Evolutionary conservation across 1,140 invertebrate species (phyloP).

Genomic region (Bicyclus anynana): DNA sequence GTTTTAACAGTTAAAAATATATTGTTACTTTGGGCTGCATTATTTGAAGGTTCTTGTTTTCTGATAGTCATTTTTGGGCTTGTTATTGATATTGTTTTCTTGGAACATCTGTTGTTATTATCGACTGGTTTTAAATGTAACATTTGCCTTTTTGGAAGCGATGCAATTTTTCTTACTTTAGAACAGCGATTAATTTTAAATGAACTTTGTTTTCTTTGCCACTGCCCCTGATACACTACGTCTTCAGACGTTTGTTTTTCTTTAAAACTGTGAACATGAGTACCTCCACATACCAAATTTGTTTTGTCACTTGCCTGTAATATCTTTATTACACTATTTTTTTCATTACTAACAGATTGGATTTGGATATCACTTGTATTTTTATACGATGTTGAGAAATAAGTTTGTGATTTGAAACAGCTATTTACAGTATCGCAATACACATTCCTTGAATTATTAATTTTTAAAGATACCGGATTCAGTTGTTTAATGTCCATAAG

Average conservation of each 20-base stretch:
- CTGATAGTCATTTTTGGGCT: neutral
- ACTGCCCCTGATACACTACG: conserved; percentile 60
- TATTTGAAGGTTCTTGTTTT: neutral
- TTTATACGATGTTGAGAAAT: conserved; percentile 9
- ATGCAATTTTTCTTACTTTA: conserved; percentile 27
- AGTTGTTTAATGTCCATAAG: conserved; percentile 27
- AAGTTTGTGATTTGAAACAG: conserved; percentile 22
- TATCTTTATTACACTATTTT: conserved; percentile 17
- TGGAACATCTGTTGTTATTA: conserved; percentile 8
- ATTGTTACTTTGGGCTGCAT: neutral
- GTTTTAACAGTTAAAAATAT: neutral
- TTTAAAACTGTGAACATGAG: conserved; percentile 59
- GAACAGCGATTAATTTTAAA: conserved; percentile 26
- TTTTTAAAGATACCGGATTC: conserved; percentile 28
- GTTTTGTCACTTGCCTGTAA: conserved; percentile 30
- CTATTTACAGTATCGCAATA: conserved; percentile 19
- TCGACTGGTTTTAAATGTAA: conserved; percentile 21
- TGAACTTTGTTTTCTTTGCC: conserved; percentile 34
- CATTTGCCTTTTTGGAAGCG: conserved; percentile 24
- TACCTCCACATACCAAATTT: conserved; percentile 48
- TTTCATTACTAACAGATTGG: conserved; percentile 24
- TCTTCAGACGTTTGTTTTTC: conserved; percentile 50
- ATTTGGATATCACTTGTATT: conserved; percentile 30
- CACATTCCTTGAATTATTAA: conserved; percentile 33
- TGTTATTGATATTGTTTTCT: neutral